These are phyloP conservation scores for Paratrypauchen microcephalus DNA, from an alignment of 2,797 vertebrate genomes.

Conservation along the genomic window DNA sequence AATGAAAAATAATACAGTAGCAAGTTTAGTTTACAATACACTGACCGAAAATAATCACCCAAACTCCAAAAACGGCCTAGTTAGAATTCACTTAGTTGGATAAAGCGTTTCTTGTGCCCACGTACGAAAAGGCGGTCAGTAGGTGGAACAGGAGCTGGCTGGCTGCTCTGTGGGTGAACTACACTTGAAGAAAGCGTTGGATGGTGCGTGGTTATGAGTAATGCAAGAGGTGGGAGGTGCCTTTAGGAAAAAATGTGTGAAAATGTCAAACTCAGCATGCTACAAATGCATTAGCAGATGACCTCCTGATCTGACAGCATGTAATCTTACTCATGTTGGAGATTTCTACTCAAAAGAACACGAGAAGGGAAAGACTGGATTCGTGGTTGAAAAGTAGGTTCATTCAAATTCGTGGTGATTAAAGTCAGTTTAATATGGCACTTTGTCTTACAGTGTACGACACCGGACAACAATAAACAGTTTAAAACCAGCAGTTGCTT, in stretches of 20 bases:
- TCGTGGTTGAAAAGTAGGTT: background rate
- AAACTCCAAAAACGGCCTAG: background rate
- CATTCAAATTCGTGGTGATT: background rate
- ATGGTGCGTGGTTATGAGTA: constrained; percentile 43
- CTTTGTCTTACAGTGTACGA: background rate
- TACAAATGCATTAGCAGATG: constrained; percentile 25
- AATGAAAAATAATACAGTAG: too few relatives aligned
- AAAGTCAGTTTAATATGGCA: too few relatives aligned
- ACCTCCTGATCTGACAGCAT: constrained; percentile 26
- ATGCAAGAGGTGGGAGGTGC: constrained; percentile 52
- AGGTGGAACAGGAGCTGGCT: constrained; percentile 49
- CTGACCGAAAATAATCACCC: too few relatives aligned
- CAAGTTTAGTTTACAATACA: too few relatives aligned
- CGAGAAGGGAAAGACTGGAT: background rate
- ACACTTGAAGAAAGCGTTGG: constrained; percentile 24
- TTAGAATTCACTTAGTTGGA: constrained; percentile 13
- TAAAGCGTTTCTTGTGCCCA: constrained; percentile 46
- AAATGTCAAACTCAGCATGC: constrained; percentile 53
- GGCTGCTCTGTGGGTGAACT: constrained; percentile 38
- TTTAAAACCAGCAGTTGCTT: constrained; percentile 2
- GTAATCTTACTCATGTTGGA: constrained; percentile 4
- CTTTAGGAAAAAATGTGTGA: constrained; percentile 21
- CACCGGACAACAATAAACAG: background rate
- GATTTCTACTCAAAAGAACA: too few relatives aligned
- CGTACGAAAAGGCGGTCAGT: constrained; percentile 48